Conservation (phyloP, 2,888 invertebrate genomes). For the Brachycybe producta region DNA sequence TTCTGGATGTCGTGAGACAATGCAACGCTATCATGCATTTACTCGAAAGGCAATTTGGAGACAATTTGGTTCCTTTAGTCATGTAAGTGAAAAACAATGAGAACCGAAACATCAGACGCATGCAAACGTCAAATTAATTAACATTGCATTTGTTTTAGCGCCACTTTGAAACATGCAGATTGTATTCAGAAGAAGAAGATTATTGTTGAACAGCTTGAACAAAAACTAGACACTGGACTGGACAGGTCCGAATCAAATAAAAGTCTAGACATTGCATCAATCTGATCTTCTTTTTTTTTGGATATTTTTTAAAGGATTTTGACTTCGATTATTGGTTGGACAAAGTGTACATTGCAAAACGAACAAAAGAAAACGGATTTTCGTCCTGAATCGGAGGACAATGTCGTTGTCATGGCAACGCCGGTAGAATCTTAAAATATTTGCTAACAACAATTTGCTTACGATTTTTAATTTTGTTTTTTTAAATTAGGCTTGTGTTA, state of each 20-base stretch:
- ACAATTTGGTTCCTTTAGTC: slow-evolving; percentile 74
- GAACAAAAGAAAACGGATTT: slow-evolving; percentile 94
- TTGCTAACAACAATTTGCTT: neutral
- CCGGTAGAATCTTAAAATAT: slow-evolving; percentile 43
- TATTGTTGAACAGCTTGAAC: slow-evolving; percentile 75
- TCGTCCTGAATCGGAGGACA: slow-evolving; percentile 46
- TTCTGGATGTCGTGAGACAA: slow-evolving; percentile 84
- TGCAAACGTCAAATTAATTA: slow-evolving; percentile 1
- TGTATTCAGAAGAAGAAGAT: slow-evolving; percentile 74
- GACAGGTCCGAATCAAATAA: slow-evolving; percentile 28
- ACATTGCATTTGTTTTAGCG: slow-evolving; percentile 42
- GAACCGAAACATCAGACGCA: neutral
- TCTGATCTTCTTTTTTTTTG: slow-evolving; percentile 5
- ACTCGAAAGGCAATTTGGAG: slow-evolving; percentile 82
- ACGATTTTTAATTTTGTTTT: slow-evolving; percentile 3
- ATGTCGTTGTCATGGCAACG: slow-evolving; percentile 47
- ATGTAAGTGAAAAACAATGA: slow-evolving; percentile 44
- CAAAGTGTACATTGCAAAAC: slow-evolving; percentile 70
- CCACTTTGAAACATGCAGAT: slow-evolving; percentile 74
- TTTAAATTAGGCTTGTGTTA: slow-evolving; percentile 57
- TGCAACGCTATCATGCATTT: slow-evolving; percentile 85
- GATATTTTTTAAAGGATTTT: slow-evolving; percentile 45
- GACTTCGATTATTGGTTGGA: slow-evolving; percentile 79
- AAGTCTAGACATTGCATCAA: neutral
- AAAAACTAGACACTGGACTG: slow-evolving; percentile 62